A percentile compares a stretch with the other conserved stretches of the same genome.
phyloP scores from a whole-genome alignment of 1,140 invertebrate genomes.

The Bombus pascuorum region DNA sequence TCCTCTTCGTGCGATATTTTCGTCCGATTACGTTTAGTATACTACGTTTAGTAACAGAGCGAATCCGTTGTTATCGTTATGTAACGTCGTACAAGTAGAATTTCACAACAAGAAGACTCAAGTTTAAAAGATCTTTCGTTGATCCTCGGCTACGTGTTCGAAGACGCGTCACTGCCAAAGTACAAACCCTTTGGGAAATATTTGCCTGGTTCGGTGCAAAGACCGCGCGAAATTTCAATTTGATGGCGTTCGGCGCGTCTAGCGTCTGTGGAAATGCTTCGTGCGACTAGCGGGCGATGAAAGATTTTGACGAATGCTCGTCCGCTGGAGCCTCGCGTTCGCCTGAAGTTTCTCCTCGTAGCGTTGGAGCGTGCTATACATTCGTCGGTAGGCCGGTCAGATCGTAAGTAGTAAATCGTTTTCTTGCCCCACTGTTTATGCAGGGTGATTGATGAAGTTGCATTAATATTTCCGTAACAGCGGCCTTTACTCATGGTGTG shows the following conservation, averaged over 20 bases:
- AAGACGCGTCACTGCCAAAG: rapidly evolving
- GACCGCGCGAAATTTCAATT: slow-evolving; percentile 16
- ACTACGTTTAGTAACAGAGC: no score
- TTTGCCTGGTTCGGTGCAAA: neutral
- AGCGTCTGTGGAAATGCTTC: slow-evolving; percentile 4
- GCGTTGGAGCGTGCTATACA: slow-evolving; percentile 46
- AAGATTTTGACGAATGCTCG: slow-evolving; percentile 57
- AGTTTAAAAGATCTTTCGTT: no score
- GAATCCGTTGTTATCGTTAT: no score
- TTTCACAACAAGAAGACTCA: no score
- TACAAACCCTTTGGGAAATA: no score
- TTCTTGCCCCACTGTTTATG: slow-evolving; percentile 67
- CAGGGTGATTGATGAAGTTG: slow-evolving; percentile 69
- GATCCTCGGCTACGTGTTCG: no score
- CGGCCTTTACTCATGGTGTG: slow-evolving; percentile 35
- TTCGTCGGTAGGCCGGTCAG: slow-evolving; percentile 50
- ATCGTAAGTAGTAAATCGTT: slow-evolving; percentile 63
- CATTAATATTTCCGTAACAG: slow-evolving; percentile 67
- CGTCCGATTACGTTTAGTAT: no score
- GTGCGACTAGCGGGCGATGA: slow-evolving; percentile 9
- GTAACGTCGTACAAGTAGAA: no score
- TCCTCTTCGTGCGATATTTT: no score
- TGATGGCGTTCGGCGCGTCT: neutral
- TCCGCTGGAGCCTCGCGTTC: neutral
- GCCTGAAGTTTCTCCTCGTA: slow-evolving; percentile 20